A percentile compares a stretch with the other conserved stretches of the same genome.
Evolutionary conservation across 64 coral and sea anemone species (phyloP).

Genomic region (Montipora cactus): DNA sequence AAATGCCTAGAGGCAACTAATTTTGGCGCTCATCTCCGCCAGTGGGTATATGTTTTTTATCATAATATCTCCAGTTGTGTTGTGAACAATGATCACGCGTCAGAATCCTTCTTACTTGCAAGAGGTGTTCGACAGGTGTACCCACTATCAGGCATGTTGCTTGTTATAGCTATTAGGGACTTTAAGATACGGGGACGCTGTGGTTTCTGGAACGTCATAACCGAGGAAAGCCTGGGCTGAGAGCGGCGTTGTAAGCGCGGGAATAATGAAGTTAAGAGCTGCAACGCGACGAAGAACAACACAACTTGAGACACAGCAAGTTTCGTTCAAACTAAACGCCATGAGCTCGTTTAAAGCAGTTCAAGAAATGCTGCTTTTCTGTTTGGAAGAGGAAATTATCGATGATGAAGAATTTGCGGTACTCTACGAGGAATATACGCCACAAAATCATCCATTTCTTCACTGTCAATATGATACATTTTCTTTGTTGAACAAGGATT

Average conservation of each 20-base stretch:
- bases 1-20: too few relatives aligned
- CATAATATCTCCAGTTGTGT: too few relatives aligned
- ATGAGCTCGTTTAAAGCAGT: conserved; percentile 31
- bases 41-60: too few relatives aligned
- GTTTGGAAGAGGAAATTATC: conserved; percentile 63
- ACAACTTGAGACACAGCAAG: too few relatives aligned
- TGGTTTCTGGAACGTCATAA: not conserved
- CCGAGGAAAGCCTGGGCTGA: conserved; percentile 22
- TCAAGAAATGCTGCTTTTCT: conserved; percentile 63
- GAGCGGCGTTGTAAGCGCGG: conserved; percentile 48
- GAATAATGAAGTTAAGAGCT: conserved; percentile 59
- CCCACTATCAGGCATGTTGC: too few relatives aligned
- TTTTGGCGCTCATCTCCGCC: too few relatives aligned
- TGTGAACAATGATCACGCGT: too few relatives aligned
- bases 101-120: too few relatives aligned
- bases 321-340: too few relatives aligned
- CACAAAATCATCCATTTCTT: conserved; percentile 55
- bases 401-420: conserved; percentile 67
- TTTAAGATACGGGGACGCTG: too few relatives aligned
- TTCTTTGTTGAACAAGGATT: conserved; percentile 48
- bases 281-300: conserved; percentile 55
- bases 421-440: conserved; percentile 48
- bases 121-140: too few relatives aligned
- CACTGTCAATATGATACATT: conserved; percentile 32
- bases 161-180: too few relatives aligned